These are phyloP conservation scores for Chrysogorgia sp. DNA, from an alignment of 92 coral and sea anemone species.

Conservation along the genomic window DNA sequence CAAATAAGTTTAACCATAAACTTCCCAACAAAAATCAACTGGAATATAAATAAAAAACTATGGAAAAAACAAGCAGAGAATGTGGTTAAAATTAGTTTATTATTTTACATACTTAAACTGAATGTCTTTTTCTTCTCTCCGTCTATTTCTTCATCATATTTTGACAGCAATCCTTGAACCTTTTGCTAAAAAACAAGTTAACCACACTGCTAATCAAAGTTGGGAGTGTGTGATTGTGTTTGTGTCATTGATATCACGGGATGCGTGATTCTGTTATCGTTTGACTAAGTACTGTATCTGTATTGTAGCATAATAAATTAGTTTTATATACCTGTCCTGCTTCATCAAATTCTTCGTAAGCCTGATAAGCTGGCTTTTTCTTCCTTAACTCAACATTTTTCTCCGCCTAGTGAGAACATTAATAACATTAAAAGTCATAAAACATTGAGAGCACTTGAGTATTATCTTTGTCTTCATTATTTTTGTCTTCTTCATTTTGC, in stretches of 20 bases:
- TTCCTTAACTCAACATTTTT: slow-evolving; percentile 85
- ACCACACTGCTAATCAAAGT: background rate
- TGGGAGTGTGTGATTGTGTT: no score
- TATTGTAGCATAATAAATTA: background rate
- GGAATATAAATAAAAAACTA: no score
- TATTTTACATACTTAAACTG: slow-evolving; percentile 72
- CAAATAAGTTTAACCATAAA: background rate
- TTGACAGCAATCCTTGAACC: slow-evolving; percentile 70
- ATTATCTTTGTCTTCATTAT: background rate
- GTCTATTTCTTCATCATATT: slow-evolving; percentile 96
- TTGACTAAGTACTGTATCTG: no score
- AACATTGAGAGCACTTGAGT: background rate
- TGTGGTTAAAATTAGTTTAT: no score
- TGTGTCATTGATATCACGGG: no score
- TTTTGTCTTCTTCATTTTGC: no score
- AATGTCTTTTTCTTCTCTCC: slow-evolving; percentile 81
- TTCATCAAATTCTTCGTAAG: slow-evolving; percentile 90
- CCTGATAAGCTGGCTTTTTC: slow-evolving; percentile 80
- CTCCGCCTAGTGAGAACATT: slow-evolving; percentile 60
- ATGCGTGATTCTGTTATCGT: no score
- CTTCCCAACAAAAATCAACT: no score
- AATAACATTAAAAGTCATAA: background rate
- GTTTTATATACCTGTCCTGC: slow-evolving; percentile 70
- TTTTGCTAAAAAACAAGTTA: slow-evolving; percentile 61
- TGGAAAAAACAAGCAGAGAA: no score